phyloP scores from a whole-genome alignment of 2,113 vertebrate species.

The Rallus limicola region DNA sequence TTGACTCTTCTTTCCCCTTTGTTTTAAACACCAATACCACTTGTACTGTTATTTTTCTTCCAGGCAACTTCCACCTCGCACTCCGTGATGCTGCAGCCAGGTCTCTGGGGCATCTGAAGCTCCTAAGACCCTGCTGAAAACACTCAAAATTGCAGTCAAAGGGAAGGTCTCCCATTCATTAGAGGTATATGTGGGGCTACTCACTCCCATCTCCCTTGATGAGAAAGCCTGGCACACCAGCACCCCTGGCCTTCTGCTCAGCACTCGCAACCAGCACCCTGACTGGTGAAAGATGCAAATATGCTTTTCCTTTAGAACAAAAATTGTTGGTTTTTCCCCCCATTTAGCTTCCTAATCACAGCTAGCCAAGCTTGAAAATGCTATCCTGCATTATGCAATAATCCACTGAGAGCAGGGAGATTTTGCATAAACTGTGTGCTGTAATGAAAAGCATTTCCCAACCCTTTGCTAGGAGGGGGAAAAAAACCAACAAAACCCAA shows the following conservation, averaged over 20 bases:
- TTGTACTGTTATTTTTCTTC: not conserved
- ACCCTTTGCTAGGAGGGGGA: not conserved
- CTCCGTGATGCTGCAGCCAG: not conserved
- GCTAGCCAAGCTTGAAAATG: slow-evolving; percentile 40
- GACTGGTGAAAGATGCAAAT: not conserved
- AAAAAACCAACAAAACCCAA: not conserved
- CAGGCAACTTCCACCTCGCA: not conserved
- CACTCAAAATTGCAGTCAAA: accelerated
- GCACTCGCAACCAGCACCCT: not conserved
- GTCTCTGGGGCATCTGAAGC: not conserved
- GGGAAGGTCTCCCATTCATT: not conserved
- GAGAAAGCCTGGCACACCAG: accelerated
- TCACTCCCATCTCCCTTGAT: accelerated
- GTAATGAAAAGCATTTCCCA: not conserved
- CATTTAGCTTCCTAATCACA: slow-evolving; percentile 50
- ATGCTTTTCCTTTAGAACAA: not conserved
- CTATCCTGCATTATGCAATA: slow-evolving; percentile 51
- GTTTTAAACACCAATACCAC: not conserved
- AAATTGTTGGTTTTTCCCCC: slow-evolving; percentile 2
- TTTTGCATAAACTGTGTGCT: not conserved
- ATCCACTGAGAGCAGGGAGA: not conserved
- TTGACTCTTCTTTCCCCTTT: not conserved
- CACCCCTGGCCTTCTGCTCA: not conserved
- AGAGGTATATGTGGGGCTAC: accelerated
- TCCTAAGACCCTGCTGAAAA: not conserved